Conservation (phyloP, 2,797 vertebrate species). For the Channa striata region DNA sequence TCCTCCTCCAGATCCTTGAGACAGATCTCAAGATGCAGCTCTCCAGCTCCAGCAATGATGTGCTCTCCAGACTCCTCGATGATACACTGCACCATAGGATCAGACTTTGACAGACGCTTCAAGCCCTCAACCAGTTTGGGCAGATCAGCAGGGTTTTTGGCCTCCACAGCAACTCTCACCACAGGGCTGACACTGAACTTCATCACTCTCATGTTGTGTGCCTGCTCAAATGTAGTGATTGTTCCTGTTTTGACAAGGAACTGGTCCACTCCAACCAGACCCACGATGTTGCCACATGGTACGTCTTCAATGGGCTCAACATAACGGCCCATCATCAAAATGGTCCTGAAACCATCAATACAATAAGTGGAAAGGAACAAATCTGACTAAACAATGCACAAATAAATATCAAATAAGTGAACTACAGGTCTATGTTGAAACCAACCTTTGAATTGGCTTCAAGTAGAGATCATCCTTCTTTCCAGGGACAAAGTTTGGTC, state of each 20-base stretch:
- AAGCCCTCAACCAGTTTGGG: conserved; percentile 97
- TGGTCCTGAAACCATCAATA: conserved; percentile 82
- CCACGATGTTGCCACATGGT: conserved; percentile 96
- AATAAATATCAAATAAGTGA: neutral
- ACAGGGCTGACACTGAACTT: conserved; percentile 98
- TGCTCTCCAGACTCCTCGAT: conserved; percentile 98
- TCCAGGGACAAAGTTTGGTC: conserved; percentile 95
- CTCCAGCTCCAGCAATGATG: conserved; percentile 94
- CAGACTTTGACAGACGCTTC: conserved; percentile 95
- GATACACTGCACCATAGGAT: conserved; percentile 99
- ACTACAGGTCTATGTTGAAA: neutral
- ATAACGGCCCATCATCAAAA: conserved; percentile 97
- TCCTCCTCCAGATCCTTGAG: conserved; percentile 98
- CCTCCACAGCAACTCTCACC: conserved; percentile 95
- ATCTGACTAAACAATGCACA: neutral
- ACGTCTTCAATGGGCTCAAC: conserved; percentile 97
- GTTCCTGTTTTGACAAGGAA: conserved; percentile 95
- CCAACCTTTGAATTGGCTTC: conserved; percentile 96
- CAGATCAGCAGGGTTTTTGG: conserved; percentile 94
- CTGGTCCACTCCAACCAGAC: conserved; percentile 95
- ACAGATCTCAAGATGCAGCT: conserved; percentile 96
- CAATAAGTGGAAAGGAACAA: neutral
- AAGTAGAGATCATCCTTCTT: conserved; percentile 97
- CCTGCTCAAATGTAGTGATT: conserved; percentile 93
- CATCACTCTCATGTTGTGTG: conserved; percentile 98